phyloP scores from a whole-genome alignment of 2,888 invertebrate species.

The Trileptium ribeirensis region DNA sequence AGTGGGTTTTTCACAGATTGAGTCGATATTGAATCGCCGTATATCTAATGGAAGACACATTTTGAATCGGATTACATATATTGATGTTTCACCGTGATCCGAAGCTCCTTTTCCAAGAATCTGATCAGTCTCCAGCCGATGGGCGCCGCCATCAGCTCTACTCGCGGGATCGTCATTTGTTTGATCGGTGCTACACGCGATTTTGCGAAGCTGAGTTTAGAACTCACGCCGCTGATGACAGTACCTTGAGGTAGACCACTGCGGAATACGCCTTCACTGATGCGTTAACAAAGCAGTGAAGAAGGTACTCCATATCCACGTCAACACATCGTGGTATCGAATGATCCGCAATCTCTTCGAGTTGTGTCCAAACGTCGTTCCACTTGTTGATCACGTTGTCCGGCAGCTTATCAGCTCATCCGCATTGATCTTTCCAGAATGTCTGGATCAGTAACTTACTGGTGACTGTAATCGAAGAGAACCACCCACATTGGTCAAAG shows the following conservation, averaged over 20 bases:
- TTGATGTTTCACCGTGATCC: constrained; percentile 25
- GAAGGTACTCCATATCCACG: constrained; percentile 10
- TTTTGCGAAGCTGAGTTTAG: constrained; percentile 28
- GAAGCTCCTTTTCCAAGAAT: constrained; percentile 30
- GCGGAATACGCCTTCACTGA: no score
- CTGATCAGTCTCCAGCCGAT: constrained; percentile 19
- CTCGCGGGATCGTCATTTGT: constrained; percentile 32
- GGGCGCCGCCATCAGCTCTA: constrained; percentile 16
- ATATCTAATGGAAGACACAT: constrained; percentile 37
- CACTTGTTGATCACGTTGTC: background rate
- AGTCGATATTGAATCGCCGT: background rate
- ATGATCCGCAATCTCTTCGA: no score
- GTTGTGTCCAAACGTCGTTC: background rate
- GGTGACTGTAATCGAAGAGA: constrained; percentile 25
- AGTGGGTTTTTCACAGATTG: constrained; percentile 39
- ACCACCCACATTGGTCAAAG: constrained; percentile 39
- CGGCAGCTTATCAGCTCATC: constrained; percentile 39
- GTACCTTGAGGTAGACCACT: constrained; percentile 30
- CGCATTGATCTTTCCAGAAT: constrained; percentile 36
- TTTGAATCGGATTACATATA: constrained; percentile 34
- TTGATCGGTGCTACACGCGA: constrained; percentile 38
- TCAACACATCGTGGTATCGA: no score
- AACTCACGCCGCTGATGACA: background rate
- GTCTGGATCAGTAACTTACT: constrained; percentile 40
- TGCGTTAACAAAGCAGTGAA: constrained; percentile 37